Base-by-base conservation (phyloP, 2,888 invertebrate species). In the Cheilosia soror region DNA sequence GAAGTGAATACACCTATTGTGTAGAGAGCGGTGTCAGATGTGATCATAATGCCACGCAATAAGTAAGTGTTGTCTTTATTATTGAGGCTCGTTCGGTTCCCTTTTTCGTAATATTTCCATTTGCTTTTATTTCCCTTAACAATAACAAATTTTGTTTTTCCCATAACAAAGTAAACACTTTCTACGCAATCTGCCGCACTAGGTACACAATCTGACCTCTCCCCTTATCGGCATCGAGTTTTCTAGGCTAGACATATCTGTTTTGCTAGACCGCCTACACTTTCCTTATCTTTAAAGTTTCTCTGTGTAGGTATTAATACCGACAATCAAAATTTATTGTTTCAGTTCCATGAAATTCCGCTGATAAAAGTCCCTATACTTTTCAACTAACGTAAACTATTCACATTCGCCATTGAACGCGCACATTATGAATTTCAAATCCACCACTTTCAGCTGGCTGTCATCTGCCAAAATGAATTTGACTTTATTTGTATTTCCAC, bases 401-500 rank as follows among this genome's bases (percentile, higher is more conserved):
- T 47, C 7, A 44, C 4, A 27, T 5, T 33, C 20, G 13, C 11
- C 57, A n/a, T 31, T 63, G 69, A 78, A 78, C 55, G 55, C 75
- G 20, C 55, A 37, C 40, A 44, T 37, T 58, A 53, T 1, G 11
- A 9, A 33, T 13, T 7, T 2, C 0, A 37, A 66, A 62, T 25
- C 47, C 77, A 29, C 78, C 78, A 78, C 63, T 20, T 44, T 15
- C 29, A 20, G 27, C 15, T n/a, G 44, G 6, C 60, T 79, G 79
- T 65, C 83, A 79, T 13, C 31, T 77, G 77, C 65, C 57, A 51
- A 63, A 44, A 44, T 44, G 29, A 25, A 44, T 60, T 71, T 25
- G 25, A 60, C 44, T 82, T 60, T 79, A 75, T 84, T 84, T 84
- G 80, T 68, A 79, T 79, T 83, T 79, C 40, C 37, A 65, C 58